Evolutionary conservation across 1,140 invertebrate genomes (phyloP), one percentile per base, ranked within the genome.

Genomic region (Bombyx mandarina): DNA sequence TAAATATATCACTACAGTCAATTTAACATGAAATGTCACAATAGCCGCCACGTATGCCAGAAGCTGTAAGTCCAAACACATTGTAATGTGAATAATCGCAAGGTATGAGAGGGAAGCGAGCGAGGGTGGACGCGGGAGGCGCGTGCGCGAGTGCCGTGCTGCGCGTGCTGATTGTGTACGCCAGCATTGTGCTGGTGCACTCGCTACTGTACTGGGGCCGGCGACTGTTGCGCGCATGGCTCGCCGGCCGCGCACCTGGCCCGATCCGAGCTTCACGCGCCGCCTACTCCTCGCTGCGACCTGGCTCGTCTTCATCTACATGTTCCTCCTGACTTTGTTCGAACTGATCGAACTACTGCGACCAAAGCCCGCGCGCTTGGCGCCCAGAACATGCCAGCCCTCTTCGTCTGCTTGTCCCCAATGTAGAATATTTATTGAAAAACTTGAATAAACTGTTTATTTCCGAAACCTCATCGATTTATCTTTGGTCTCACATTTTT

Each of bases 131-230:
- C 8, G 42, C 43, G 9, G 52, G 52, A 43, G 52, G 42, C 42
- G 52, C 7, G 3, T 10, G 10, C 35, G 60, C 55, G 43, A 51
- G 56, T 54, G 63, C 66, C 3, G 65, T 77, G 46, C 26, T 71
- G 43, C 72, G 72, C 49, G 64, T 75, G 44, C 59, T 79, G 26
- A 45, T 77, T 18, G 42, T 79, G 8, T 77, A 75, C 64, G 57
- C 66, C 45, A 68, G 72, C 57, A 71, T 79, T 9, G 35, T 77
- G 52, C 26, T 73, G 12, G 59, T 77, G 12, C 76, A 79, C 66
- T 66, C 69, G 10, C 57, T 79, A 57, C 60, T 79, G 43, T 72
- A 77, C 69, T 75, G 67, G 67, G 68, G 74, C 48, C 69, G 73
- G 1, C 71, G 64, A 4, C 8, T 51, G 26, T 56, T 73, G 52